Conservation (phyloP, 1,140 invertebrate genomes). For the Adoxophyes honmai region DNA sequence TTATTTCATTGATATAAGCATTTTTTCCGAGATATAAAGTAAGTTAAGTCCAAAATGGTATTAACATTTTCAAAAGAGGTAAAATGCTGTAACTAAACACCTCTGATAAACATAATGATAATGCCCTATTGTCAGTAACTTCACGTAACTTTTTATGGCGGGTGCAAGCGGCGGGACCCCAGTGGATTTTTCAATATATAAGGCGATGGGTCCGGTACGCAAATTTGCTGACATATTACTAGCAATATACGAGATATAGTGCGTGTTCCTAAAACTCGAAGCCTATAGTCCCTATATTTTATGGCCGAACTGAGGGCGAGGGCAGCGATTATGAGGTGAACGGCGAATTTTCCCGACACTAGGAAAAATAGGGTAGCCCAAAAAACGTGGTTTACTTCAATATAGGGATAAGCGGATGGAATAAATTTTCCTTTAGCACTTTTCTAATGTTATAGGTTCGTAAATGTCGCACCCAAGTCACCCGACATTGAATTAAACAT, state of each 20-base stretch:
- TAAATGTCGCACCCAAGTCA: too few relatives aligned
- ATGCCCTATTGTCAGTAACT: too few relatives aligned
- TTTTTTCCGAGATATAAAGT: too few relatives aligned
- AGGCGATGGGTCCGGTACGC: conserved; percentile 30
- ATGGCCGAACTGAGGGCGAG: not conserved
- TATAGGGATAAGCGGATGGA: too few relatives aligned
- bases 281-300: conserved; percentile 15
- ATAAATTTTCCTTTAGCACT: too few relatives aligned
- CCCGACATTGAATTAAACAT: too few relatives aligned
- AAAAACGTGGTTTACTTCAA: too few relatives aligned
- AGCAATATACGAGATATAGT: conserved; percentile 55
- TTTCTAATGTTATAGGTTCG: too few relatives aligned
- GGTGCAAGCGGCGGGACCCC: not conserved
- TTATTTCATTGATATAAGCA: too few relatives aligned
- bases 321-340: conserved; percentile 2
- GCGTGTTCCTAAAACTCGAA: conserved; percentile 43
- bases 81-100: too few relatives aligned
- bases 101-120: not conserved
- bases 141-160: not conserved
- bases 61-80: too few relatives aligned
- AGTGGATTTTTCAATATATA: conserved; percentile 28
- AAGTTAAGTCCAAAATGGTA: too few relatives aligned
- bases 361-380: not conserved
- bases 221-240: conserved; percentile 63
- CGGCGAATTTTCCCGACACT: not conserved